Evolutionary conservation across 2,113 vertebrate species (phyloP).

Genomic region (Chrysemys picta): DNA sequence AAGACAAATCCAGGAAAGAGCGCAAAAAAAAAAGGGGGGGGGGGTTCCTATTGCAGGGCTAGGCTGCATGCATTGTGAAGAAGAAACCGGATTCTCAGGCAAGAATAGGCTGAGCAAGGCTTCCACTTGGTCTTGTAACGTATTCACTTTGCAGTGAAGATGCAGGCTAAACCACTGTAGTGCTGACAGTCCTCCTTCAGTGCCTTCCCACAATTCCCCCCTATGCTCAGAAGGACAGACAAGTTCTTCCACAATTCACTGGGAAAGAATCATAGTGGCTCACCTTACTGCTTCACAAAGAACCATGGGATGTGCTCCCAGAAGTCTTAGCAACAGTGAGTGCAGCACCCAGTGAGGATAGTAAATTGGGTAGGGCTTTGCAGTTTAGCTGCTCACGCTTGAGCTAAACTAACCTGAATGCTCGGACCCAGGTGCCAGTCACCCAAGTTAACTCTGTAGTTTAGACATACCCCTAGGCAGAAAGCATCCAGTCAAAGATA

Average conservation of each 20-base stretch:
- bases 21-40: neutral
- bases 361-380: neutral
- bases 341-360: neutral
- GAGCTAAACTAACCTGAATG: neutral
- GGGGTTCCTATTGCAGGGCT: conserved; percentile 2
- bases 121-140: neutral
- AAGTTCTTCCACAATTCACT: neutral
- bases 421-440: neutral
- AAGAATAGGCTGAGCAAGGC: neutral
- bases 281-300: neutral
- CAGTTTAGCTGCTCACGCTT: neutral
- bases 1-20: neutral
- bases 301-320: neutral
- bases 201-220: neutral
- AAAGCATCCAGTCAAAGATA: neutral
- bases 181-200: neutral
- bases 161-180: neutral
- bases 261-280: neutral
- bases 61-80: neutral
- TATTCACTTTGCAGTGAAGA: neutral
- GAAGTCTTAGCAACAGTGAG: neutral
- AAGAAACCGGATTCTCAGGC: neutral
- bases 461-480: neutral
- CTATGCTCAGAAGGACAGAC: neutral
- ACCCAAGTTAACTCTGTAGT: neutral